These are phyloP conservation scores for Spea bombifrons DNA, from an alignment of 2,113 vertebrate species.

Conservation along the genomic window DNA sequence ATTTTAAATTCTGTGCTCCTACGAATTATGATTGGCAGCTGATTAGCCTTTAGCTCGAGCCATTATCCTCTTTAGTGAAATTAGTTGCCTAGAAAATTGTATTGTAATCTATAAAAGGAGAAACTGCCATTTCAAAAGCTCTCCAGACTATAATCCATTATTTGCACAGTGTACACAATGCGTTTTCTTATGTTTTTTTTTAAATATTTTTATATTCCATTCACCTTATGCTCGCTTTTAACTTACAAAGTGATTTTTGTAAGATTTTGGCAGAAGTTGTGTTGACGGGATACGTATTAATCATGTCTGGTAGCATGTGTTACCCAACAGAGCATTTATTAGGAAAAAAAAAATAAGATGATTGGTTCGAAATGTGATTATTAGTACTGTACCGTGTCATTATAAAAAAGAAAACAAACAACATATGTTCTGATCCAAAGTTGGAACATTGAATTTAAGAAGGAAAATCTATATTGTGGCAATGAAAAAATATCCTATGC, in stretches of 20 bases:
- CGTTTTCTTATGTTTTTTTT: conserved; percentile 53
- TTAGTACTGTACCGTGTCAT: conserved; percentile 19
- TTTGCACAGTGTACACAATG: conserved; percentile 63
- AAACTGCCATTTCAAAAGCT: conserved; percentile 63
- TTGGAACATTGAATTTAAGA: background rate
- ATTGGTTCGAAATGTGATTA: conserved; percentile 6
- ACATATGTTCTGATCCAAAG: conserved; percentile 11
- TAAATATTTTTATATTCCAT: conserved; percentile 43
- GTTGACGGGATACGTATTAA: conserved; percentile 12
- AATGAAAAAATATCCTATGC: background rate
- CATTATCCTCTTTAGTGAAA: conserved; percentile 91
- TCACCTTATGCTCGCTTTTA: conserved; percentile 29
- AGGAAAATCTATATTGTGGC: background rate
- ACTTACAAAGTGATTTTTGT: conserved; percentile 12
- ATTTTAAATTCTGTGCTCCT: conserved; percentile 83
- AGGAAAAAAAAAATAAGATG: background rate
- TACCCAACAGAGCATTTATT: conserved; percentile 26
- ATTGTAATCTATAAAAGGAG: conserved; percentile 77
- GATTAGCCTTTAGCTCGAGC: conserved; percentile 90
- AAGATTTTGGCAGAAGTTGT: conserved; percentile 11
- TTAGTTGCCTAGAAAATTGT: conserved; percentile 88
- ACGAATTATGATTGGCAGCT: conserved; percentile 90
- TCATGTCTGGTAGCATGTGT: conserved; percentile 13
- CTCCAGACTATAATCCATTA: conserved; percentile 59
- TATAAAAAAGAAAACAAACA: conserved; percentile 7